A percentile compares a stretch with the other conserved stretches of the same genome.
Evolutionary conservation across 2,113 vertebrate genomes (phyloP).

Genomic region (Paradoxurus hermaphroditus): DNA sequence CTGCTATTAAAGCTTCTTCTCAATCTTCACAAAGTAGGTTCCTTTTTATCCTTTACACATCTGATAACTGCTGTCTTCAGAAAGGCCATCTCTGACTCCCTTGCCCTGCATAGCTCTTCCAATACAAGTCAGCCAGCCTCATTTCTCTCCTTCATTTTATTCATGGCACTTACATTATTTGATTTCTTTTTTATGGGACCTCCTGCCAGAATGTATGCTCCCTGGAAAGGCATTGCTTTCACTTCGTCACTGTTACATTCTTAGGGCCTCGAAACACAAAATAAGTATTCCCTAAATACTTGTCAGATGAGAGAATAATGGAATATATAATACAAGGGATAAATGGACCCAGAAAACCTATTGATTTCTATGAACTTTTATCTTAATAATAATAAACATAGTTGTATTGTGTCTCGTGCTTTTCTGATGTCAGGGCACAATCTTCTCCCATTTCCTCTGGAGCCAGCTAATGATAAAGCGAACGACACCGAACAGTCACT

Average conservation of each 20-base stretch:
- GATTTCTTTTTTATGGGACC: neutral
- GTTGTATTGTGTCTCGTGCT: neutral
- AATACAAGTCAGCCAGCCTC: fast-evolving
- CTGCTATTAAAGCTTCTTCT: no score
- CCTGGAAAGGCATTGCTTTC: neutral
- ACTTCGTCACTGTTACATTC: neutral
- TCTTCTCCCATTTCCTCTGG: neutral
- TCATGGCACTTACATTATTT: neutral
- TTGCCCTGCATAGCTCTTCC: neutral
- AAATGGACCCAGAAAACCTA: neutral
- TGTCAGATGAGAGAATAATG: neutral
- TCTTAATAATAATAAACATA: neutral
- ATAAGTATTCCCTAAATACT: neutral
- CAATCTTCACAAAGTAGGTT: neutral
- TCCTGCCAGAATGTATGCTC: neutral
- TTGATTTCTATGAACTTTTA: neutral
- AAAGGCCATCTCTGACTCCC: neutral
- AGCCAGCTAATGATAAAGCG: neutral
- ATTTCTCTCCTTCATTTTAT: neutral
- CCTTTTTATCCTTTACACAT: neutral
- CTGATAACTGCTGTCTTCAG: neutral
- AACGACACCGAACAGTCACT: neutral
- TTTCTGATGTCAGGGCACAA: neutral
- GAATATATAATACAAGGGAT: neutral
- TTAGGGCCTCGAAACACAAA: neutral